These are phyloP conservation scores for Labroides dimidiatus DNA, from an alignment of 2,797 vertebrate species.

Conservation along the genomic window DNA sequence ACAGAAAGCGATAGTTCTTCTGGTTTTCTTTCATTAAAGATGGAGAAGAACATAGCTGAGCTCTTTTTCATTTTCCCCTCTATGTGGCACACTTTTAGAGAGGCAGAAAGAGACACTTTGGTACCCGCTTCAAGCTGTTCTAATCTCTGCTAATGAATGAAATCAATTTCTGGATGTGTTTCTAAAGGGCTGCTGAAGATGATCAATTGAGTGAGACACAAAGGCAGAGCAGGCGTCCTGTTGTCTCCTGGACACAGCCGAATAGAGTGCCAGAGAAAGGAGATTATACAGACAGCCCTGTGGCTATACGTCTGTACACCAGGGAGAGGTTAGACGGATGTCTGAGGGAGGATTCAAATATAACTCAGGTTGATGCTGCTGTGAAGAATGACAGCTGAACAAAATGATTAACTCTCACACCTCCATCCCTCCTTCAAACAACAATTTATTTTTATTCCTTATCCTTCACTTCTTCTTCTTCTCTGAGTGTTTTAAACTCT, in stretches of 20 bases:
- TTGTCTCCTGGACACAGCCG: conserved; percentile 54
- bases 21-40: conserved; percentile 70
- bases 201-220: conserved; percentile 51
- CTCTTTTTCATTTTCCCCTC: conserved; percentile 28
- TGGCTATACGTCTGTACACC: conserved; percentile 25
- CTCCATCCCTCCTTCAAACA: not conserved
- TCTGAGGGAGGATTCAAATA: conserved; percentile 9
- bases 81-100: conserved; percentile 50
- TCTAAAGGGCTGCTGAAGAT: conserved; percentile 46
- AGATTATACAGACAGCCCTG: conserved; percentile 38
- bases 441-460: not conserved
- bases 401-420: not conserved
- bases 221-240: conserved; percentile 48
- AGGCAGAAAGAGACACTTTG: conserved; percentile 35
- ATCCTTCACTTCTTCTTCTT: not conserved
- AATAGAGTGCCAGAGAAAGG: conserved; percentile 23
- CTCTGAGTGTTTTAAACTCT: not conserved
- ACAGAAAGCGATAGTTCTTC: conserved; percentile 61
- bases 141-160: conserved; percentile 69
- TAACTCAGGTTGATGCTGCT: conserved; percentile 3
- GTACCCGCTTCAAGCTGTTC: conserved; percentile 52
- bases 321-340: conserved; percentile 11
- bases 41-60: conserved; percentile 47
- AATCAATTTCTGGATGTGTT: conserved; percentile 59
- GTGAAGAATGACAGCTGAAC: not conserved